Percentiles rank a stretch among this genome's conserved stretches.
Conservation (phyloP, 2,888 invertebrate species). For the Eumerus sabulonum region DNA sequence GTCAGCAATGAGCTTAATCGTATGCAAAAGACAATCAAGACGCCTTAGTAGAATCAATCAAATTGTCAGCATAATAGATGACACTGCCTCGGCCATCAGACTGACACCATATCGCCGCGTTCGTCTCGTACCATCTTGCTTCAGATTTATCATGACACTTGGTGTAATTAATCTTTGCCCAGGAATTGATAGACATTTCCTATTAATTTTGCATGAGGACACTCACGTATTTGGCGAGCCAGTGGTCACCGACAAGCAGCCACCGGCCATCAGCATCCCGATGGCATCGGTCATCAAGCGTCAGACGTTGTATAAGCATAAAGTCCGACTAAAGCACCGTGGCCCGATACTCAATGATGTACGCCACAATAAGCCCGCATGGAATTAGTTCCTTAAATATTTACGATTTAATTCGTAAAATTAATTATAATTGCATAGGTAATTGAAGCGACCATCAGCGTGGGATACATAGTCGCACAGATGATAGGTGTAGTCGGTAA, state of each 20-base stretch:
- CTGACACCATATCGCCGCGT: conserved; percentile 18
- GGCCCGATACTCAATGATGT: conserved; percentile 40
- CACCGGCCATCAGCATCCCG: too few species aligned
- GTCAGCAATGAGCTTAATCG: conserved; percentile 27
- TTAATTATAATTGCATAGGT: conserved; percentile 73
- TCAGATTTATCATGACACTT: conserved; percentile 63
- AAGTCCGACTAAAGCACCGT: conserved; percentile 5
- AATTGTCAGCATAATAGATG: conserved; percentile 65
- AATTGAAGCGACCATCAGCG: conserved; percentile 46
- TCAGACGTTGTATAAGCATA: too few species aligned
- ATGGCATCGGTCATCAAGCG: too few species aligned
- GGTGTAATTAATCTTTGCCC: conserved; percentile 61
- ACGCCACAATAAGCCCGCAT: conserved; percentile 33
- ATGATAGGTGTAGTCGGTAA: conserved; percentile 44
- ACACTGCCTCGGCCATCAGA: conserved; percentile 21
- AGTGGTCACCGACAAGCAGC: not conserved
- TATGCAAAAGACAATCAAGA: conserved; percentile 35
- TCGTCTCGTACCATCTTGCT: conserved; percentile 46
- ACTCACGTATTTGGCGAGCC: too few species aligned
- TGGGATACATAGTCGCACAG: conserved; percentile 1
- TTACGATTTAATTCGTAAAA: conserved; percentile 76
- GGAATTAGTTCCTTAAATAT: conserved; percentile 69
- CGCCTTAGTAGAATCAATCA: conserved; percentile 53
- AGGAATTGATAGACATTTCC: conserved; percentile 61
- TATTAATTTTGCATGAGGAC: conserved; percentile 45